Evolutionary conservation across 2,797 vertebrate species (phyloP), one percentile per base, ranked within the genome.

Genomic region (Phrynocephalus guinanensis): DNA sequence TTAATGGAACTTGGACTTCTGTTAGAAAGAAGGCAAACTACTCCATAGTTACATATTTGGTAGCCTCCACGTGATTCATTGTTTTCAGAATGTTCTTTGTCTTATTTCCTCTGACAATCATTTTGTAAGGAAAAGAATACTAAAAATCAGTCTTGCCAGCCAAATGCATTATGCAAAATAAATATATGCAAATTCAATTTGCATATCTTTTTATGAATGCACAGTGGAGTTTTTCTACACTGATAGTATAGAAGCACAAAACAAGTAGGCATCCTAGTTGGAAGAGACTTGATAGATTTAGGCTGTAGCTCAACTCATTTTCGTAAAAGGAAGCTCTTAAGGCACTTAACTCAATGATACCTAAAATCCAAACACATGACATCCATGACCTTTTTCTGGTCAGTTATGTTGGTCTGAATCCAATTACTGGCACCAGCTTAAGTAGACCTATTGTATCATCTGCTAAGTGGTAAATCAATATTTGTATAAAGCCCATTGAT

Each of bases 161-260:
- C 79, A 76, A 84, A 83, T 84, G 67, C 18, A 63, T 79, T 84
- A 79, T 60, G 50, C 52, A 28, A 70, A 83, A 15, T 56, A 78
- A 56, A 77, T 77, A 79, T 82, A 83, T 79, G 38, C n/a, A 83
- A 88, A 88, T 83, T 33, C 70, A 88, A 79, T 88, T 79, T 83
- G 75, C 75, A 44, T 70, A 78, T 71, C 70, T 78, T 87, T 66
- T 82, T 67, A 68, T 33, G 71, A 75, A 67, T 26, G 38, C 79
- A 82, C 33, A 67, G 9, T 11, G 33, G 5, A 18, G 11, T 78
- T 83, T 83, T 79, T 44, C 7, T 20, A 52, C 7, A 33, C 8
- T 78, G 52, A n/a, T 44, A 44, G 38, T 44, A 44, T 44, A 44
- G 38, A 44, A 44, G 38, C 38, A 44, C 38, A 44, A 44, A 44